Evolutionary conservation across 2,888 invertebrate species (phyloP).

Genomic region (Pyrochroa serraticornis): DNA sequence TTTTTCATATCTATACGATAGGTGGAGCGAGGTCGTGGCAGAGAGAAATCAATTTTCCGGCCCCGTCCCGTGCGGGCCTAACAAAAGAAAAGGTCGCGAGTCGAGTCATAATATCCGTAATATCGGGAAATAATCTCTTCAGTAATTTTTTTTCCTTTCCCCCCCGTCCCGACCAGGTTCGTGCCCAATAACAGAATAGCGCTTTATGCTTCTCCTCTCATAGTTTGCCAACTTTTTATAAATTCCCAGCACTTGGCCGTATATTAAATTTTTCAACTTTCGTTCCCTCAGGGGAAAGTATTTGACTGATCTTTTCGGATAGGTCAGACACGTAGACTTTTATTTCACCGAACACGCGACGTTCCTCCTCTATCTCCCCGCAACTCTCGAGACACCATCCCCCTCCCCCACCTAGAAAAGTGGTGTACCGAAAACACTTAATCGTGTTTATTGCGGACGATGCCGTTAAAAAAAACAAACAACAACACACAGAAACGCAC

Average conservation of each 20-base stretch:
- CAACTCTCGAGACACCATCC: too few relatives aligned
- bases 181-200: constrained; percentile 28
- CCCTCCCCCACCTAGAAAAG: too few relatives aligned
- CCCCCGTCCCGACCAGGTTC: constrained; percentile 6
- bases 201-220: constrained; percentile 21
- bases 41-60: constrained; percentile 17
- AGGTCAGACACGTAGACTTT: constrained; percentile 36
- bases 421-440: too few relatives aligned
- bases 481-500: too few relatives aligned
- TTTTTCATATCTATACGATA: too few relatives aligned
- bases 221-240: constrained; percentile 38
- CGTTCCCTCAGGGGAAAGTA: constrained; percentile 37
- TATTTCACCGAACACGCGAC: constrained; percentile 30
- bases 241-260: constrained; percentile 39
- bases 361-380: too few relatives aligned
- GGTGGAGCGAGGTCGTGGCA: neutral
- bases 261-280: constrained; percentile 44
- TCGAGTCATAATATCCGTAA: constrained; percentile 25
- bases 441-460: too few relatives aligned
- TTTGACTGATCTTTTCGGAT: constrained; percentile 43
- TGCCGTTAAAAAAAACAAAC: too few relatives aligned
- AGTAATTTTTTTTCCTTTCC: constrained; percentile 15
- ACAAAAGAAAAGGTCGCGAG: constrained; percentile 21
- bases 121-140: constrained; percentile 28
- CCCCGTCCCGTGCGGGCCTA: constrained; percentile 9